Evolutionary conservation across 2,888 invertebrate genomes (phyloP), one percentile per base, ranked within the genome.

Genomic region (Artemia sp.): DNA sequence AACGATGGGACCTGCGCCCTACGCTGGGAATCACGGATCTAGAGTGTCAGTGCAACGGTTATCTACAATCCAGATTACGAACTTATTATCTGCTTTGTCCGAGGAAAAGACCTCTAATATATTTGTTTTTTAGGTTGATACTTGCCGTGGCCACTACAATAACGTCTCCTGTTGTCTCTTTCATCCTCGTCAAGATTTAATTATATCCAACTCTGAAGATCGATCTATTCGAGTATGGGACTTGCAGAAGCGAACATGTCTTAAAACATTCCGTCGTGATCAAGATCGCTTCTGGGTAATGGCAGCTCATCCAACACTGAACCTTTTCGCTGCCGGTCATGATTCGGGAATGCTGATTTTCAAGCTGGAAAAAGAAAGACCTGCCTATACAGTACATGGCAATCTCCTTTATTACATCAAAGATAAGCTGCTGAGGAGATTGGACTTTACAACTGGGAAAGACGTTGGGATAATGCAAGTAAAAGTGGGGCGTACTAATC

Each of bases 131-230:
- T 97, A 98, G 78, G 92, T 98, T 66, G 98, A 99, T 80, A 94
- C 96, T 0, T 98, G 96, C 75, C 86, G 98, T n/a, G 98, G 98
- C 0, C 98, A 98, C 78, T 98, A 97, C 82, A 95, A 97, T 82
- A 99, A 99, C 79, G 97, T 98, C 3, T 97, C 96, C 0, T 96
- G 96, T 77, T 94, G 91, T 0, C 80, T 95, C 67, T 98, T 98
- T 81, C 97, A 98, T 80, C 96, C 98, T 0, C 84, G 94, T 19
- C 93, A 96, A 78, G 98, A 99, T 77, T 82, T 97, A 51, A 92
- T 99, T 72, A 81, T 99, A 67, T 94, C 94, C 52, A 97, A 98
- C 80, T 90, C 96, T 19, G 98, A 98, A 79, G 97, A 98, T 81
- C 94, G 92, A 79, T 92, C 91, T 77, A 94, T 98, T 75, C 84